A percentile compares a stretch with the other conserved stretches of the same genome.
Evolutionary conservation across 2,797 vertebrate genomes (phyloP).

Genomic region (Myripristis jacobus): DNA sequence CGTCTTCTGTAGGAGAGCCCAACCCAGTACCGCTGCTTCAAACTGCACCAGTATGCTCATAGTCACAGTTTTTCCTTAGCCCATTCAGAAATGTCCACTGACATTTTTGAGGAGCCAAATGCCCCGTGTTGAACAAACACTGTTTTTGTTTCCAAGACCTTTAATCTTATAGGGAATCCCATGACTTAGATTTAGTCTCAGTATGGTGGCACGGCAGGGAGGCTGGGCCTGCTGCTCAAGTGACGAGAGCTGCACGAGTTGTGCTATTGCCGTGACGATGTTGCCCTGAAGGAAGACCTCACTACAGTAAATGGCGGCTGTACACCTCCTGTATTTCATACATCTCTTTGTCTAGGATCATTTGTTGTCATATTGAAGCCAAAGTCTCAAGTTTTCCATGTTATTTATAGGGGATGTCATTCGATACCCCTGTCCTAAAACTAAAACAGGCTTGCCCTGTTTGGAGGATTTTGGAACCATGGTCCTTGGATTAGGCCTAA

Average conservation of each 20-base stretch:
- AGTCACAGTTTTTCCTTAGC: conserved; percentile 14
- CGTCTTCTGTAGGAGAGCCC: not conserved
- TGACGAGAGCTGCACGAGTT: conserved; percentile 20
- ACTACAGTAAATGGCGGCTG: conserved; percentile 1
- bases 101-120: conserved; percentile 45
- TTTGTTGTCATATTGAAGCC: not conserved
- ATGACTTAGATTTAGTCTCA: conserved; percentile 82
- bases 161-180: conserved; percentile 80
- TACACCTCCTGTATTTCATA: not conserved
- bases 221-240: conserved; percentile 44
- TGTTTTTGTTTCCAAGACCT: conserved; percentile 70
- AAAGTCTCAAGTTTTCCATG: not conserved
- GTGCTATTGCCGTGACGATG: conserved; percentile 30
- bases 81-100: conserved; percentile 47
- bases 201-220: conserved; percentile 58
- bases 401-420: not conserved
- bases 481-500: no score
- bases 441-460: not conserved
- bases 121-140: conserved; percentile 71
- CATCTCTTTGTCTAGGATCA: not conserved
- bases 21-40: not conserved
- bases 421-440: not conserved
- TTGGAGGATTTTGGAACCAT: not conserved
- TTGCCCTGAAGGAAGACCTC: conserved; percentile 24
- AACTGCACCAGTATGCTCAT: not conserved